These are phyloP conservation scores for Heliconius melpomene DNA, from an alignment of 1,140 invertebrate species.

Conservation along the genomic window DNA sequence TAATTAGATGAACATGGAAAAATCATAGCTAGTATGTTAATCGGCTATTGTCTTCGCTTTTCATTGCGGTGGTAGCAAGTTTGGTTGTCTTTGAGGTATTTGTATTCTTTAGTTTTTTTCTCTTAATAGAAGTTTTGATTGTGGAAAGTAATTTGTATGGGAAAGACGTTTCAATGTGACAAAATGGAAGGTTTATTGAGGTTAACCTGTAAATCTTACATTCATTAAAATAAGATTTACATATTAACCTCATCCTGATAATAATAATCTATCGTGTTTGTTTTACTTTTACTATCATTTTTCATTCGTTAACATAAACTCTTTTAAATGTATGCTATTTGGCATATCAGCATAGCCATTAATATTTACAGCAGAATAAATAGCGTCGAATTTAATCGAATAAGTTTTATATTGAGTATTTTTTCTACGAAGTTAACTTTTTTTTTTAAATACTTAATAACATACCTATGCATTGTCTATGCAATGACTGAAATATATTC, in stretches of 20 bases:
- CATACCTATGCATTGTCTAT: not conserved
- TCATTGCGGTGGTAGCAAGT: not conserved
- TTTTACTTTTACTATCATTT: not conserved
- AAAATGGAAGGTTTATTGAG: too few relatives aligned
- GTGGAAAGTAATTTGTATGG: not conserved
- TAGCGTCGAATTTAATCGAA: too few relatives aligned
- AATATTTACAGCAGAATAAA: not conserved
- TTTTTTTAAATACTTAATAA: not conserved
- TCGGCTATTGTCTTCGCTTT: not conserved
- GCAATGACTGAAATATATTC: not conserved
- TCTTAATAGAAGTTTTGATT: not conserved
- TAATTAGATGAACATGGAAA: conserved; percentile 14
- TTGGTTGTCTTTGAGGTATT: not conserved
- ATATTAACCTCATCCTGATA: too few relatives aligned
- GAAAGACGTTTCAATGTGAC: too few relatives aligned
- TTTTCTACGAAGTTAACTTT: too few relatives aligned
- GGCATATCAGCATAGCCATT: too few relatives aligned
- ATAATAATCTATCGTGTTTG: not conserved
- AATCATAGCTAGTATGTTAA: not conserved
- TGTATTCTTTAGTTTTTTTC: not conserved
- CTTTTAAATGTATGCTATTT: too few relatives aligned
- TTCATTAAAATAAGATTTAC: too few relatives aligned
- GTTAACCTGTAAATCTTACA: too few relatives aligned
- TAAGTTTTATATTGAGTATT: too few relatives aligned
- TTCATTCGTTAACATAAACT: not conserved